A percentile compares a stretch with the other conserved stretches of the same genome.
Evolutionary conservation across 2,888 invertebrate genomes (phyloP).

Genomic region (Netelia melanura): DNA sequence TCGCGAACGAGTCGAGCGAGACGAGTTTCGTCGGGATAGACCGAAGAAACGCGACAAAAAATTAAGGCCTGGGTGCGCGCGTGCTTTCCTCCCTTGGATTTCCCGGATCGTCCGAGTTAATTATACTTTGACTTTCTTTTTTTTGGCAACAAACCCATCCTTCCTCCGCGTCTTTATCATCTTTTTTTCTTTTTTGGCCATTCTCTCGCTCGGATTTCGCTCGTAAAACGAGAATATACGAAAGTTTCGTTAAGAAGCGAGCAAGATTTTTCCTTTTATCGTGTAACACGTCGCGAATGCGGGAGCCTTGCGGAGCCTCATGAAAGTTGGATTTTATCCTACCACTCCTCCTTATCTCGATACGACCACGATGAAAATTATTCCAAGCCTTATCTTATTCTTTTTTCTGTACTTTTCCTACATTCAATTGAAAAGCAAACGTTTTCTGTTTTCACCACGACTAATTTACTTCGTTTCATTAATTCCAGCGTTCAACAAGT

Average conservation of each 20-base stretch:
- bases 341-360: neutral
- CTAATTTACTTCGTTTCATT: neutral
- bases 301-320: neutral
- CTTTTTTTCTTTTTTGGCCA: neutral
- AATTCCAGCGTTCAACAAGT: too few relatives aligned
- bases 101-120: neutral
- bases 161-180: neutral
- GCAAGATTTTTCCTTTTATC: neutral
- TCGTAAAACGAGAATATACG: neutral
- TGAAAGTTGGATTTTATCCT: neutral
- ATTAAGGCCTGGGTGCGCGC: neutral
- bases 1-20: constrained; percentile 4
- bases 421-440: too few relatives aligned
- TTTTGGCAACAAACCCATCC: neutral
- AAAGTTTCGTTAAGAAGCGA: neutral
- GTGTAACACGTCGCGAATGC: neutral
- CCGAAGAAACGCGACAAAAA: constrained; percentile 14
- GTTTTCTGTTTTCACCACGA: neutral
- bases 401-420: neutral
- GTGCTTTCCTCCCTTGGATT: constrained; percentile 9
- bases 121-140: constrained; percentile 8
- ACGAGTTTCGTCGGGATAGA: neutral
- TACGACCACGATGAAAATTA: neutral
- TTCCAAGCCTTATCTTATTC: neutral
- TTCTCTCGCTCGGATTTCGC: neutral